These are phyloP conservation scores for Acrobasis repandana DNA, from an alignment of 2,888 invertebrate genomes.

Conservation along the genomic window DNA sequence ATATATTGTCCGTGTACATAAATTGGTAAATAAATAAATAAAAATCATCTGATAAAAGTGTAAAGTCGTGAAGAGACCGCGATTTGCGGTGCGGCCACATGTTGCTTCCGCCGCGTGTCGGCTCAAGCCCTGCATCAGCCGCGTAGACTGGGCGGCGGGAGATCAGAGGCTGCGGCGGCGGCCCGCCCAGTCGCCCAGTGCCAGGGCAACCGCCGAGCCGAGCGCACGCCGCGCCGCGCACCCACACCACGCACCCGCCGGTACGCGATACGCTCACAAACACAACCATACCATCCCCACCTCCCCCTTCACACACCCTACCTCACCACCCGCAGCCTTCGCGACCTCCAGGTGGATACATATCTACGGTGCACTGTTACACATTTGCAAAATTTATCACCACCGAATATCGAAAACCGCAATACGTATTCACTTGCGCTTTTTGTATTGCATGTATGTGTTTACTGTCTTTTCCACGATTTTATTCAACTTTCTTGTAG, in stretches of 20 bases:
- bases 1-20: too few species aligned
- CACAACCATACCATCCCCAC: conserved; percentile 50
- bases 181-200: conserved; percentile 61
- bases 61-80: conserved; percentile 26
- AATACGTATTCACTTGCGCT: conserved; percentile 42
- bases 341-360: conserved; percentile 57
- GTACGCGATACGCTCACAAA: conserved; percentile 72
- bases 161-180: conserved; percentile 60
- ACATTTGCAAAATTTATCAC: conserved; percentile 30
- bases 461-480: neutral
- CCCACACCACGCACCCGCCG: conserved; percentile 71
- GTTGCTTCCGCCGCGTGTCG: conserved; percentile 21
- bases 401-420: conserved; percentile 28
- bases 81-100: conserved; percentile 18
- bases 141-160: conserved; percentile 56
- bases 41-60: neutral
- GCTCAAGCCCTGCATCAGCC: conserved; percentile 46
- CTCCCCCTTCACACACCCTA: conserved; percentile 28
- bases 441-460: conserved; percentile 20
- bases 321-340: conserved; percentile 29
- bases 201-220: conserved; percentile 69
- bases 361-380: conserved; percentile 49
- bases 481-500: conserved; percentile 2
- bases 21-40: too few species aligned
- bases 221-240: conserved; percentile 77